Evolutionary conservation across 2,113 vertebrate species (phyloP).

Genomic region (Arizona elegans): DNA sequence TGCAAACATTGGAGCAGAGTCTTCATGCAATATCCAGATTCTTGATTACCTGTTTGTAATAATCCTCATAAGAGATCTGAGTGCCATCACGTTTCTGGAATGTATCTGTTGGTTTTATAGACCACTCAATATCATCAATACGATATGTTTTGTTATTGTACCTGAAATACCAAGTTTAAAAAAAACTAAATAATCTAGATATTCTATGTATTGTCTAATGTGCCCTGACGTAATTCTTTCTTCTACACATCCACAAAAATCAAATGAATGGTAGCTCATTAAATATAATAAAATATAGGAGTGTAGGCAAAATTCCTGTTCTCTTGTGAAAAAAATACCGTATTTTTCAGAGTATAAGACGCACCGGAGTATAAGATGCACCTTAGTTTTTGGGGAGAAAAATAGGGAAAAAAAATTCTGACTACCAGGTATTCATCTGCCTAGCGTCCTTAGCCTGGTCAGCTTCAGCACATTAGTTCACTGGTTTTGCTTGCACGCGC

Average conservation of each 20-base stretch:
- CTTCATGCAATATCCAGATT: not conserved
- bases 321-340: no score
- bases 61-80: conserved; percentile 63
- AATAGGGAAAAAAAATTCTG: no score
- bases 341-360: no score
- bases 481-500: no score
- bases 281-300: not conserved
- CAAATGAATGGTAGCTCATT: not conserved
- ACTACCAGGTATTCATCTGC: no score
- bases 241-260: not conserved
- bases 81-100: conserved; percentile 62
- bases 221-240: not conserved
- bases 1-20: not conserved
- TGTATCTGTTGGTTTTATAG: conserved; percentile 54
- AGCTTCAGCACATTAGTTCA: no score
- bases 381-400: no score
- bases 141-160: conserved; percentile 72
- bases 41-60: conserved; percentile 64
- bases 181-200: not conserved
- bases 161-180: conserved; percentile 30
- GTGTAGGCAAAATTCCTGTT: not conserved
- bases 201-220: not conserved
- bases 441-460: no score
- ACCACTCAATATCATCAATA: conserved; percentile 68
- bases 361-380: no score